Percentiles rank a stretch among this genome's conserved stretches.
phyloP scores from a whole-genome alignment of 2,113 vertebrate species.

The Enhydra lutris region DNA sequence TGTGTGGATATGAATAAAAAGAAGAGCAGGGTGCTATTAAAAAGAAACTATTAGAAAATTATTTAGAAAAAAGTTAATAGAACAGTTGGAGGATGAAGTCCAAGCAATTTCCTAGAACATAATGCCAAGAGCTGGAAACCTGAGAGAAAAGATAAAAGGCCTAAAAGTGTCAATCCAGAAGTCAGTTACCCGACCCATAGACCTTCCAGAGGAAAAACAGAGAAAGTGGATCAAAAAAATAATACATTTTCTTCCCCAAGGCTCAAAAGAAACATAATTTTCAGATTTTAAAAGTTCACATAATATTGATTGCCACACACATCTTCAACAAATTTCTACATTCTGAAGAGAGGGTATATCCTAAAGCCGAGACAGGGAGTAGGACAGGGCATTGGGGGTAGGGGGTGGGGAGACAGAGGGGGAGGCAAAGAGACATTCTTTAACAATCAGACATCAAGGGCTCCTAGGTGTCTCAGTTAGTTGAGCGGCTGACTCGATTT shows the following conservation, averaged over 20 bases:
- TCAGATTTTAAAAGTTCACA: neutral
- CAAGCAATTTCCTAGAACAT: neutral
- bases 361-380: neutral
- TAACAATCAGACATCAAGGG: neutral
- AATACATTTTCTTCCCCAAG: neutral
- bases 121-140: neutral
- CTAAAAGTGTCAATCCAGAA: neutral
- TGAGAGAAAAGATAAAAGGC: neutral
- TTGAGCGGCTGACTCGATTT: neutral
- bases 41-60: neutral
- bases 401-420: neutral
- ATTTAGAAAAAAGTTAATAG: neutral
- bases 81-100: neutral
- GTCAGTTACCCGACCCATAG: neutral
- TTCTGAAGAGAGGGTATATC: neutral
- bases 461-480: neutral
- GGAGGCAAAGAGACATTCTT: neutral
- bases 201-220: neutral
- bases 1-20: neutral
- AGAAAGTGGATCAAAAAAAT: neutral
- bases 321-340: neutral
- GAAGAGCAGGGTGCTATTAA: neutral
- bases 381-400: no score
- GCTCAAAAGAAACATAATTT: neutral
- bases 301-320: neutral